Evolutionary conservation across 2,113 vertebrate genomes (phyloP).

Genomic region (Engraulis encrasicolus): DNA sequence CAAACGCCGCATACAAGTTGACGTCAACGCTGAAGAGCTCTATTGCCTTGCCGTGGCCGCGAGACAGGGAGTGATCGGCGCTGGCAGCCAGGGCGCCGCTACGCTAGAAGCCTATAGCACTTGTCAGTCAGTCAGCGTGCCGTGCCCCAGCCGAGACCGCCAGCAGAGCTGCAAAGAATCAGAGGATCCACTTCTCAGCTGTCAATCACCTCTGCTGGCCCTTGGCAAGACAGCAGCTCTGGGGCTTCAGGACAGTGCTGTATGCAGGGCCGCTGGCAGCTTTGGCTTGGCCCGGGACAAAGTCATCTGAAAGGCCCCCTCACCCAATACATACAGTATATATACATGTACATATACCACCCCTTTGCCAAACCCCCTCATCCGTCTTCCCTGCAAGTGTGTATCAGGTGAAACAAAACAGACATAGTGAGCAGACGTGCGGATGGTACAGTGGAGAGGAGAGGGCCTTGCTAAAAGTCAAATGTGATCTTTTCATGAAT

Average conservation of each 20-base stretch:
- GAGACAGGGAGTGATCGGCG: background rate
- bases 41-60: no score
- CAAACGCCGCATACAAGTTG: no score
- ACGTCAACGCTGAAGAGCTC: no score
- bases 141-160: background rate
- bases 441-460: background rate
- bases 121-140: constrained; percentile 12
- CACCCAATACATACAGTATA: no score
- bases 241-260: background rate
- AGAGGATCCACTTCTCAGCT: background rate
- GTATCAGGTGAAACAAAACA: background rate
- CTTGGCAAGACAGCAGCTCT: background rate
- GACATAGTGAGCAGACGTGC: background rate
- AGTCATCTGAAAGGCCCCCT: no score
- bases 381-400: no score
- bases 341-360: no score
- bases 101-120: background rate
- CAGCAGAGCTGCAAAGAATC: background rate
- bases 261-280: no score
- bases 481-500: no score
- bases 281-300: no score
- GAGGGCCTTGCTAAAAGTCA: no score
- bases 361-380: no score
- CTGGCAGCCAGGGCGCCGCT: background rate
- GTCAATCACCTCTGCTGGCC: background rate